Conservation (phyloP, 2,797 vertebrate species). For the Graptemys geographica region DNA sequence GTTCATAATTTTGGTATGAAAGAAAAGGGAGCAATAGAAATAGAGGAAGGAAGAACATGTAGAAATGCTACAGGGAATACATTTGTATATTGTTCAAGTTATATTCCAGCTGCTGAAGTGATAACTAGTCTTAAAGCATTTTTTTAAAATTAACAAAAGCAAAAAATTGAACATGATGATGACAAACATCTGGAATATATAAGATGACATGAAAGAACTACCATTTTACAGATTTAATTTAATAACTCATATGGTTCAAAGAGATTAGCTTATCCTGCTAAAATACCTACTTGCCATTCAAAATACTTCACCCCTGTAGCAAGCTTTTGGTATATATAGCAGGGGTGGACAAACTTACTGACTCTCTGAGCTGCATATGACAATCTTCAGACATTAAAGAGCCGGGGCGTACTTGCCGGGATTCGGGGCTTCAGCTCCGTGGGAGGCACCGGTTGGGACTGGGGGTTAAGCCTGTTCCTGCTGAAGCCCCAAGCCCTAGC, state of each 20-base stretch:
- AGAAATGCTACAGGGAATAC: not conserved
- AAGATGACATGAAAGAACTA: slow-evolving; percentile 14
- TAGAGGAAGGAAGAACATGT: not conserved
- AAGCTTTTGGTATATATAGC: not conserved
- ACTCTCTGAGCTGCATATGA: too few relatives aligned
- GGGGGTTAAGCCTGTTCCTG: too few relatives aligned
- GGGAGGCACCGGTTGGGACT: too few relatives aligned
- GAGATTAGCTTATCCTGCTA: slow-evolving; percentile 27
- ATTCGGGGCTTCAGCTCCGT: too few relatives aligned
- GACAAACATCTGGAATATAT: slow-evolving; percentile 57
- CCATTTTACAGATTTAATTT: slow-evolving; percentile 13
- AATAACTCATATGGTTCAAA: slow-evolving; percentile 18
- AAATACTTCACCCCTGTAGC: not conserved
- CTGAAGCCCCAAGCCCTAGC: too few relatives aligned
- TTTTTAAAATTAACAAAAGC: slow-evolving; percentile 45
- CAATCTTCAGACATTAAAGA: too few relatives aligned
- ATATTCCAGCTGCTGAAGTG: not conserved
- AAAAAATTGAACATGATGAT: slow-evolving; percentile 1
- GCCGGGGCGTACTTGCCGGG: too few relatives aligned
- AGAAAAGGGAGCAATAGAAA: not conserved
- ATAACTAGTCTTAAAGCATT: slow-evolving; percentile 9
- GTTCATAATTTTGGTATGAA: not conserved
- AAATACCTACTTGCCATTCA: slow-evolving; percentile 32
- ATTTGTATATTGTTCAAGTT: not conserved
- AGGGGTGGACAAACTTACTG: too few relatives aligned